Percentiles rank a stretch among this genome's conserved stretches.
phyloP scores from a whole-genome alignment of 1,140 invertebrate species.

The Drosophila baimaii region DNA sequence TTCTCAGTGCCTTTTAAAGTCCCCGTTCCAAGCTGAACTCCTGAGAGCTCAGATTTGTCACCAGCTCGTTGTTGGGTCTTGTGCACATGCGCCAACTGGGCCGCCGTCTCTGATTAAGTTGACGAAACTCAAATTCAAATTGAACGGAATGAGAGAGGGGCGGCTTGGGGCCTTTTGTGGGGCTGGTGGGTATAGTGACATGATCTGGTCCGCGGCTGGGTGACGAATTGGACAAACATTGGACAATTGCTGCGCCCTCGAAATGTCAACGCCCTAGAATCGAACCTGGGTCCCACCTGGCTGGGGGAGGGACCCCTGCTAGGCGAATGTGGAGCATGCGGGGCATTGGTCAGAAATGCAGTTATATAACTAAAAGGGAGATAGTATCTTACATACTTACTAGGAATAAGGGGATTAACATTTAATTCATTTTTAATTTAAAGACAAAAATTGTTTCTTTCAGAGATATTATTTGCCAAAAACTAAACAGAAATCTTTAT shows the following conservation, averaged over 20 bases:
- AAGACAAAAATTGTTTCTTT: background rate
- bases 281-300: conserved; percentile 21
- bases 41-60: conserved; percentile 70
- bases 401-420: background rate
- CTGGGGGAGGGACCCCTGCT: conserved; percentile 25
- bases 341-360: conserved; percentile 14
- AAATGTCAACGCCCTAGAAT: conserved; percentile 77
- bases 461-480: background rate
- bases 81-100: conserved; percentile 63
- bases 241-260: conserved; percentile 72
- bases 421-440: background rate
- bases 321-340: conserved; percentile 29
- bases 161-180: background rate
- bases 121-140: conserved; percentile 73
- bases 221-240: conserved; percentile 67
- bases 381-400: background rate
- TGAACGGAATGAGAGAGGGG: conserved; percentile 19
- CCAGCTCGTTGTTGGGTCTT: conserved; percentile 70
- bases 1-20: background rate
- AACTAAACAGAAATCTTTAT: background rate
- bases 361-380: background rate
- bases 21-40: conserved; percentile 19
- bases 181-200: conserved; percentile 25
- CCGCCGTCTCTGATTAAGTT: conserved; percentile 75
- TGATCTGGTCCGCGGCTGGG: conserved; percentile 50